Evolutionary conservation across 2,888 invertebrate genomes (phyloP).

Genomic region (Auanema sp.): DNA sequence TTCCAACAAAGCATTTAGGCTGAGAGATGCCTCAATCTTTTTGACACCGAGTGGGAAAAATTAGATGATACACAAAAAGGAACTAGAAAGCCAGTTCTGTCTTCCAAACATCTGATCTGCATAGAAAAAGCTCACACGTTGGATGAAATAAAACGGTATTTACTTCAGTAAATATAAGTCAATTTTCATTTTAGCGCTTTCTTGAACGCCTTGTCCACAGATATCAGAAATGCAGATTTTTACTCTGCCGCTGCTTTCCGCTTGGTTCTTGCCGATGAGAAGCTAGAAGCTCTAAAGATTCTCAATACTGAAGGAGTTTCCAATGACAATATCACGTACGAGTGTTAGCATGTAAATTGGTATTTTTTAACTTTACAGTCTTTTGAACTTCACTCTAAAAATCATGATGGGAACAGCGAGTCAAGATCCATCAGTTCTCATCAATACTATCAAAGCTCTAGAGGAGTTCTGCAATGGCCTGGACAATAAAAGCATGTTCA

Average conservation of each 20-base stretch:
- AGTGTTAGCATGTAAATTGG: not conserved
- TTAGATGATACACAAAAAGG: constrained; percentile 18
- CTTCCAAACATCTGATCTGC: constrained; percentile 11
- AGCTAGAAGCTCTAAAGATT: constrained; percentile 23
- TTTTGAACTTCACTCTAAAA: constrained; percentile 14
- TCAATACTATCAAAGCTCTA: constrained; percentile 18
- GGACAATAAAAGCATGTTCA: constrained; percentile 6
- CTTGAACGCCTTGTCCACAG: constrained; percentile 16
- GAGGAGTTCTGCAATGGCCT: constrained; percentile 16
- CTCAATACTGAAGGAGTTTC: constrained; percentile 12
- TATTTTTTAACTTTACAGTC: constrained; percentile 3
- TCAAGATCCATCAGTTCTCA: constrained; percentile 12
- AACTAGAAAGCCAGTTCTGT: not conserved
- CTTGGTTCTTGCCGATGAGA: constrained; percentile 18
- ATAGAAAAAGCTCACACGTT: constrained; percentile 17
- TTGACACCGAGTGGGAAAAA: constrained; percentile 8
- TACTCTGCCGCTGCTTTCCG: constrained; percentile 25
- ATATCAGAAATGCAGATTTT: constrained; percentile 19
- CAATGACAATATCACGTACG: constrained; percentile 8
- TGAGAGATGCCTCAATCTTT: constrained; percentile 6
- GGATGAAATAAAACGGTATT: constrained; percentile 18
- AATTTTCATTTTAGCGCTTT: constrained; percentile 9
- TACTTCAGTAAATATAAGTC: constrained; percentile 3
- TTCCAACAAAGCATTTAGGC: not conserved
- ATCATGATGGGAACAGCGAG: constrained; percentile 20